Conservation (phyloP, 1,140 invertebrate species). For the Atta colombica region DNA sequence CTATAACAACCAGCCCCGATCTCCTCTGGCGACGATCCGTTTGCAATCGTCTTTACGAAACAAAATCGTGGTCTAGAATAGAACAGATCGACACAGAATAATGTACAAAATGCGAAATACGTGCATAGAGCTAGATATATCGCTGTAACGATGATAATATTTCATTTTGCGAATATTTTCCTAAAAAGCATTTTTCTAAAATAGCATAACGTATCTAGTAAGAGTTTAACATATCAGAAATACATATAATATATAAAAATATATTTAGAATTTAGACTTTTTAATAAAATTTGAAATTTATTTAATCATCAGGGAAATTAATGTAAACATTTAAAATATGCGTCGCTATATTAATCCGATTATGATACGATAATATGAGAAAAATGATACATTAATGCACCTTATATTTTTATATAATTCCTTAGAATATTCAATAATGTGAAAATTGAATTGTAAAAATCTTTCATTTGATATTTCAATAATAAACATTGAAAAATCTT, state of each 20-base stretch:
- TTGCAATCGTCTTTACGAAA: slow-evolving; percentile 1
- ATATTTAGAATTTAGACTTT: not conserved
- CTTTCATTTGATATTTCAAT: slow-evolving; percentile 1
- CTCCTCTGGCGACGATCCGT: not conserved
- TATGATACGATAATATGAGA: too few species aligned
- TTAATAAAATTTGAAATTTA: slow-evolving; percentile 18
- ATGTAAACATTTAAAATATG: not conserved
- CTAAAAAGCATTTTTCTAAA: not conserved
- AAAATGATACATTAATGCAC: not conserved
- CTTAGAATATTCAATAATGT: not conserved
- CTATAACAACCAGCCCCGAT: too few species aligned
- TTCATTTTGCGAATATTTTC: not conserved
- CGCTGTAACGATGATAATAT: not conserved
- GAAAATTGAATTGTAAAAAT: not conserved
- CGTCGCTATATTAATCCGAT: not conserved
- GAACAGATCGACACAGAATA: slow-evolving; percentile 10
- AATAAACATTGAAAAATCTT: slow-evolving; percentile 4
- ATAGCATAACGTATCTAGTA: not conserved
- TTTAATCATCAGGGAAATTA: not conserved
- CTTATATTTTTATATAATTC: not conserved
- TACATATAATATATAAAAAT: not conserved
- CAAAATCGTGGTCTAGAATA: slow-evolving; percentile 30
- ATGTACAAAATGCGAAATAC: not conserved
- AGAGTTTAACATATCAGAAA: not conserved
- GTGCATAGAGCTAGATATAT: not conserved